Base-by-base conservation (phyloP, 2,797 vertebrate species). In the Ctenopoma kingsleyae region DNA sequence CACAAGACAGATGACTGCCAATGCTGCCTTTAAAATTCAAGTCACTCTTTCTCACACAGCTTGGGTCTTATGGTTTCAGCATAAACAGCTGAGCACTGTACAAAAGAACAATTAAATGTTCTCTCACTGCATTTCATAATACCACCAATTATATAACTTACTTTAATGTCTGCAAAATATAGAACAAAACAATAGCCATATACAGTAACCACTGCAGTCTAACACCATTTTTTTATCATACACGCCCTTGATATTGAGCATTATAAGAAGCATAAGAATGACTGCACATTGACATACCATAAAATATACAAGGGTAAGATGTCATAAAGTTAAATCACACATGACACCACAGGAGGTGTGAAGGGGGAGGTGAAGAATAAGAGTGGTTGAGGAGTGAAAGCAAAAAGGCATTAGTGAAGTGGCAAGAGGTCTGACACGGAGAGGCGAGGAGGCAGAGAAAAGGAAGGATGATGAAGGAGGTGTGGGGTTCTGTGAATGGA, bases 31-130 rank as follows among this genome's bases (percentile, higher is more conserved):
- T 67, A 74, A 67, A 73, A 88, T 83, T 87, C 73, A 75, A 57
- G 62, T 69, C 69, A 67, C 66, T 44, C 16, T 55, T 67, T 62
- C 61, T 76, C 57, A 30, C 55, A 67, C 68, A 81, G 73, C 46
- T 44, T 59, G 57, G 23, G 20, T 76, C 56, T 74, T 62, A 47
- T 70, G 32, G 77, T 77, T 69, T 71, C n/a, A 44, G 61, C 74
- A 67, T 57, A 61, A 78, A 75, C 48, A 74, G 76, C 53, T 55
- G 46, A 78, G 63, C 53, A 36, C 67, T 78, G 62, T 51, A 64
- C 65, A 67, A 80, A 85, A 75, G 49, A 72, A 22, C 56, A 76
- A 79, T 75, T 83, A 76, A 81, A 77, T 68, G 27, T 65, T 65
- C 48, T 71, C 16, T 59, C 19, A 0, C n/a, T 74, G 55, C 46